These are phyloP conservation scores for Sylvilagus floridanus DNA, from an alignment of 2,797 vertebrate species.

Conservation along the genomic window DNA sequence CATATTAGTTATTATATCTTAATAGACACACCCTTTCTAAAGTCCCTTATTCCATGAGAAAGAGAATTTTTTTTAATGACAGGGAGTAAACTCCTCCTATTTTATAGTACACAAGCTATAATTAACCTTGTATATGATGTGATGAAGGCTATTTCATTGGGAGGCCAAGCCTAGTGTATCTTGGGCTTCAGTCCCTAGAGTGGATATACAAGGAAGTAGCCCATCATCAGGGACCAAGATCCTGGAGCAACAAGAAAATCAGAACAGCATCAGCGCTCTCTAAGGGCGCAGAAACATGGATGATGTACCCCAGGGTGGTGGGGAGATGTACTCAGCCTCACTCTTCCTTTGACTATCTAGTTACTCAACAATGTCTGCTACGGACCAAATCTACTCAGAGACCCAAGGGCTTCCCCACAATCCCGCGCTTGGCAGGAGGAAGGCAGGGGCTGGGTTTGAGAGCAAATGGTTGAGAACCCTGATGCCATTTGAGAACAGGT, in stretches of 20 bases:
- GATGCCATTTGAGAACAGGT: not conserved
- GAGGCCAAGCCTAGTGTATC: not conserved
- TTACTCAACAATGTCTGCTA: not conserved
- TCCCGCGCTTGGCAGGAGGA: not conserved
- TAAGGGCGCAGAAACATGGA: not conserved
- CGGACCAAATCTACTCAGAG: not conserved
- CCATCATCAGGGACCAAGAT: not conserved
- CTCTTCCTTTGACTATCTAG: not conserved
- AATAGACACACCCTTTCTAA: not conserved
- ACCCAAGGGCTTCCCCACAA: not conserved
- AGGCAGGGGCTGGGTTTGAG: not conserved
- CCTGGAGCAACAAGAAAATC: not conserved
- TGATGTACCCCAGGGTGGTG: fast-evolving
- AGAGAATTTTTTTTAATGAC: not conserved
- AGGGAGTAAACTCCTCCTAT: not conserved
- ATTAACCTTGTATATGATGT: not conserved
- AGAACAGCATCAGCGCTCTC: not conserved
- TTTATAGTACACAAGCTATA: not conserved
- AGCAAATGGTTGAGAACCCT: not conserved
- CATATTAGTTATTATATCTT: not conserved
- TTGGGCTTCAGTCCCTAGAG: not conserved
- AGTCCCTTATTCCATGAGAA: not conserved
- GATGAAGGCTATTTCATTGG: not conserved
- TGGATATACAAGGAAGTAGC: not conserved
- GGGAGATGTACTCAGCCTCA: not conserved